Conservation (phyloP, 2,888 invertebrate species). For the Lymantria dispar region DNA sequence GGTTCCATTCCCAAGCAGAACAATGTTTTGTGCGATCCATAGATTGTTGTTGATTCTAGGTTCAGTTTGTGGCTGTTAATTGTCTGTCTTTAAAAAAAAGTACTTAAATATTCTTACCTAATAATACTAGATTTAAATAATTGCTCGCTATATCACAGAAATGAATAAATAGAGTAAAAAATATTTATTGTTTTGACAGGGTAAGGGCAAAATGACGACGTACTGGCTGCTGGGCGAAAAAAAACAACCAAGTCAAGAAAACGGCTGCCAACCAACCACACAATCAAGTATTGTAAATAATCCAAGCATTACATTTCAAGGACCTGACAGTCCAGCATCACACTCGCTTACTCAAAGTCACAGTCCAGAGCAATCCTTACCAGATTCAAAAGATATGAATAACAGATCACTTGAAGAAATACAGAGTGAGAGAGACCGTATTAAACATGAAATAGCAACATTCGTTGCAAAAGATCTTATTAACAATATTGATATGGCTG, state of each 20-base stretch:
- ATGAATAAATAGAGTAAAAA: not conserved
- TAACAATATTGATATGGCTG: slow-evolving; percentile 70
- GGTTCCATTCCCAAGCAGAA: too few relatives aligned
- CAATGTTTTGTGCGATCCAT: too few relatives aligned
- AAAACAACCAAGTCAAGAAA: slow-evolving; percentile 37
- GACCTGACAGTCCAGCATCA: slow-evolving; percentile 73
- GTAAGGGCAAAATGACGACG: slow-evolving; percentile 94
- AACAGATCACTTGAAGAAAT: slow-evolving; percentile 49
- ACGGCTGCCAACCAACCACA: slow-evolving; percentile 36
- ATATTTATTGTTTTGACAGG: slow-evolving; percentile 74
- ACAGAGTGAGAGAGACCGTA: slow-evolving; percentile 63
- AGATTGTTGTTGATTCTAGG: too few relatives aligned
- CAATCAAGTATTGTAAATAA: slow-evolving; percentile 49
- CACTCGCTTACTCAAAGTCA: slow-evolving; percentile 67
- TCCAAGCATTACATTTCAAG: slow-evolving; percentile 76
- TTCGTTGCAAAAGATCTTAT: slow-evolving; percentile 75
- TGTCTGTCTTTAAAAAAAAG: too few relatives aligned
- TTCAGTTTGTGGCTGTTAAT: too few relatives aligned
- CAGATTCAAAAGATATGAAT: slow-evolving; percentile 46
- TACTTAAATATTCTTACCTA: too few relatives aligned
- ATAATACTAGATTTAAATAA: too few relatives aligned
- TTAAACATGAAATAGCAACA: slow-evolving; percentile 74
- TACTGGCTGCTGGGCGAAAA: slow-evolving; percentile 93
- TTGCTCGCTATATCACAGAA: too few relatives aligned
- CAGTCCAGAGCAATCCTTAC: slow-evolving; percentile 56